A percentile compares a stretch with the other conserved stretches of the same genome.
phyloP scores from a whole-genome alignment of 2,113 vertebrate species.

The Cavia aperea region DNA sequence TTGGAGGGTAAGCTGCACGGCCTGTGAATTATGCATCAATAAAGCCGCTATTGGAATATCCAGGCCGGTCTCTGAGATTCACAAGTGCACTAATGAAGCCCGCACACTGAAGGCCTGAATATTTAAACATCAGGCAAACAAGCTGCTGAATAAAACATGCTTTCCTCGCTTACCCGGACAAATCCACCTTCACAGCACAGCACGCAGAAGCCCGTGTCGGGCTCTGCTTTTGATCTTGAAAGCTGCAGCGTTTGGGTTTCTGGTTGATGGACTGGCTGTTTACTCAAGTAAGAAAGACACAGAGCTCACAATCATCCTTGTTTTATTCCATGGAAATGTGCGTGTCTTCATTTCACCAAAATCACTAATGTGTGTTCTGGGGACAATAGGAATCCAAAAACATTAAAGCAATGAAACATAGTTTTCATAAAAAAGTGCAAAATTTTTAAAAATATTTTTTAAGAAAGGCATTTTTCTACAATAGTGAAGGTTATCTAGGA shows the following conservation, averaged over 20 bases:
- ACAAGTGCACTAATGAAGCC: constrained; percentile 13
- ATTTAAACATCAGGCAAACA: constrained; percentile 43
- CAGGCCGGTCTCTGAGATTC: not conserved
- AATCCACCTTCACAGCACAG: not conserved
- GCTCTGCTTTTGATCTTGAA: not conserved
- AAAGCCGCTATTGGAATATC: not conserved
- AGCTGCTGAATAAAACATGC: constrained; percentile 47
- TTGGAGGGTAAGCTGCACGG: not conserved
- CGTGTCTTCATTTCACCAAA: constrained; percentile 1
- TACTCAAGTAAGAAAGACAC: constrained; percentile 16
- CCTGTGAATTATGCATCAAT: not conserved
- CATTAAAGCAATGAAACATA: not conserved
- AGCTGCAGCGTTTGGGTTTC: not conserved
- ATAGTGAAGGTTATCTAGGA: not conserved
- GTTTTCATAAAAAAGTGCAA: not conserved
- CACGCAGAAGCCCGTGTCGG: not conserved
- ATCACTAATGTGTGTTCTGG: not conserved
- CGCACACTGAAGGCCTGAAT: constrained; percentile 37
- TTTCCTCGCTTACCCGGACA: constrained; percentile 40
- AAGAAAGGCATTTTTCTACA: not conserved
- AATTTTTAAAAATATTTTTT: not conserved
- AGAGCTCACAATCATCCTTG: constrained; percentile 14
- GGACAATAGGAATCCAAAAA: not conserved
- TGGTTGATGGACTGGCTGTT: constrained; percentile 6
- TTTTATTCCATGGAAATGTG: constrained; percentile 12